A percentile compares a stretch with the other conserved stretches of the same genome.
Conservation (phyloP, 1,140 invertebrate genomes). For the Parasteatoda tepidariorum region DNA sequence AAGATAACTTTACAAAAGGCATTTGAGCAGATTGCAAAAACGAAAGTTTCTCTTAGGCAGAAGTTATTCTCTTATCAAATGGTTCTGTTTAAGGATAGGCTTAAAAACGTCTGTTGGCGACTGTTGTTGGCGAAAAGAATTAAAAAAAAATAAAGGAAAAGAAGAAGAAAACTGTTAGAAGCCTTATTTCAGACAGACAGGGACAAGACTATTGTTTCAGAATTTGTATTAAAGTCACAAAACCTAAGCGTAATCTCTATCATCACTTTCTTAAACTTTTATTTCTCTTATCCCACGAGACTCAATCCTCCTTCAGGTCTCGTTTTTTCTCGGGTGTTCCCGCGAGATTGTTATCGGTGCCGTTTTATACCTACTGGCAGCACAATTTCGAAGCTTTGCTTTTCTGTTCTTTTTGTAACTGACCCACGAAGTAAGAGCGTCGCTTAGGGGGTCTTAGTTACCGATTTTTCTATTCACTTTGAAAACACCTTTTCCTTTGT, state of each 20-base stretch:
- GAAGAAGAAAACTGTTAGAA: too few species aligned
- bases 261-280: conserved; percentile 23
- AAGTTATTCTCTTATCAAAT: not conserved
- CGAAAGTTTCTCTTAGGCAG: too few species aligned
- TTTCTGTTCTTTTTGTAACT: not conserved
- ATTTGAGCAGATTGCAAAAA: too few species aligned
- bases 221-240: conserved; percentile 51
- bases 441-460: not conserved
- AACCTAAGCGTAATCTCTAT: conserved; percentile 15
- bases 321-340: not conserved
- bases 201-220: conserved; percentile 7
- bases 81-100: not conserved
- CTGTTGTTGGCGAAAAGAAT: too few species aligned
- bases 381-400: not conserved
- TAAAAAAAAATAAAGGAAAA: too few species aligned
- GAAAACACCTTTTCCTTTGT: too few species aligned
- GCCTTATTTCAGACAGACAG: not conserved
- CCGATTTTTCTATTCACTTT: not conserved
- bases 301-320: not conserved
- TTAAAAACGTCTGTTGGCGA: too few species aligned
- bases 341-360: conserved; percentile 1
- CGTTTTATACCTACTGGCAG: not conserved
- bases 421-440: not conserved
- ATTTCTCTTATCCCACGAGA: conserved; percentile 15
- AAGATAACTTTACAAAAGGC: too few species aligned